Conservation (phyloP, 2,888 invertebrate genomes). For the Lasioglossum pauxillum region DNA sequence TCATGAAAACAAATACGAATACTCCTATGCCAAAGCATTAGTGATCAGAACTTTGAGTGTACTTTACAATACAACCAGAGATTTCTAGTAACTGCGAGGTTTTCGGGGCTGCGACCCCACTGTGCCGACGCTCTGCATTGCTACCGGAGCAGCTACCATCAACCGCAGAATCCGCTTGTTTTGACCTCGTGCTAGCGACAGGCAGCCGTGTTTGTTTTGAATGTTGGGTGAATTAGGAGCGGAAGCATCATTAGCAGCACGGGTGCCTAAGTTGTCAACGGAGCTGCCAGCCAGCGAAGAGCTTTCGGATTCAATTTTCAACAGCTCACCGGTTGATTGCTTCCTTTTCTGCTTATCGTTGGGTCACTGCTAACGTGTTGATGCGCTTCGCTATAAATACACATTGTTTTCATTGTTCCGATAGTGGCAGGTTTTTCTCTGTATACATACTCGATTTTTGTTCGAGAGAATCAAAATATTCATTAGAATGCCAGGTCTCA, state of each 20-base stretch:
- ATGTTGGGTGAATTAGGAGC: slow-evolving; percentile 3
- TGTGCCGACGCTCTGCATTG: not conserved
- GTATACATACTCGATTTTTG: not conserved
- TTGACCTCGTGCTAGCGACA: not conserved
- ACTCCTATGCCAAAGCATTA: too few species aligned
- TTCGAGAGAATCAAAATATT: too few species aligned
- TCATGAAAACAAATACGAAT: too few species aligned
- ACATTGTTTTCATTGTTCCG: not conserved
- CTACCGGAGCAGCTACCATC: not conserved
- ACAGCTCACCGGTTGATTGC: not conserved
- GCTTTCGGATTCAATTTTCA: not conserved
- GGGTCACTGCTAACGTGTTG: not conserved
- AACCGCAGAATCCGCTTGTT: not conserved
- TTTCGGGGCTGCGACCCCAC: too few species aligned
- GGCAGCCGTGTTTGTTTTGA: not conserved
- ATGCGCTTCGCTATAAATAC: not conserved
- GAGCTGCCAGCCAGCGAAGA: not conserved
- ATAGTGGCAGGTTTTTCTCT: not conserved
- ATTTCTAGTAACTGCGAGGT: too few species aligned
- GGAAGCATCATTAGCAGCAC: not conserved
- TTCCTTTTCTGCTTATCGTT: not conserved
- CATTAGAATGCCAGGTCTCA: not conserved
- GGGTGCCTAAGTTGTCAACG: not conserved
- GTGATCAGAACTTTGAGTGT: too few species aligned
- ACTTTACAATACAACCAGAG: too few species aligned